Percentiles rank a stretch among this genome's conserved stretches.
These are phyloP conservation scores for Camponotus pennsylvanicus DNA, from an alignment of 1,140 invertebrate genomes.

Conservation along the genomic window DNA sequence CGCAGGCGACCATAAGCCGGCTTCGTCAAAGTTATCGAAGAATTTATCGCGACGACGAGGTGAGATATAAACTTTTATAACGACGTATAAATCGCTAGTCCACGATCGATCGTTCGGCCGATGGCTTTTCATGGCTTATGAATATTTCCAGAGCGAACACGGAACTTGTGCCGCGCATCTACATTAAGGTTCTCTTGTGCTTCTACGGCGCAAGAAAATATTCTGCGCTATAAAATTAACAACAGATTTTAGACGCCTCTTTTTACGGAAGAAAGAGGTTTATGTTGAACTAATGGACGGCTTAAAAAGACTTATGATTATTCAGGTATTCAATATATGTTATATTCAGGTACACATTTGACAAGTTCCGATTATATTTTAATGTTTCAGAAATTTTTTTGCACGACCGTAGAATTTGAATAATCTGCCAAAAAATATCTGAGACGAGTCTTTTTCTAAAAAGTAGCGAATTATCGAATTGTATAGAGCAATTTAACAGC, in stretches of 20 bases:
- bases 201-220: not conserved
- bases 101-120: conserved; percentile 37
- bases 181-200: not conserved
- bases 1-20: conserved; percentile 34
- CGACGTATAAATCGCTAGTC: conserved; percentile 54
- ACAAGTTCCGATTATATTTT: not conserved
- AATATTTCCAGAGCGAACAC: conserved; percentile 26
- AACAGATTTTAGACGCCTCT: not conserved
- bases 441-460: not conserved
- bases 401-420: not conserved
- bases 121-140: conserved; percentile 20
- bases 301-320: not conserved
- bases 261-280: not conserved
- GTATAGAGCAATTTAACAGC: not conserved
- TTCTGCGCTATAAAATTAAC: not conserved
- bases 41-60: conserved; percentile 65
- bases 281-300: not conserved
- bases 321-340: not conserved
- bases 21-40: conserved; percentile 60
- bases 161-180: not conserved
- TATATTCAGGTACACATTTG: not conserved
- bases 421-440: not conserved
- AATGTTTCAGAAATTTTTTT: not conserved
- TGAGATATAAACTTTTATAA: conserved; percentile 57
- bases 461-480: conserved; percentile 21